phyloP scores from a whole-genome alignment of 2,113 vertebrate genomes.

The Cyphomyrus plagiostoma region DNA sequence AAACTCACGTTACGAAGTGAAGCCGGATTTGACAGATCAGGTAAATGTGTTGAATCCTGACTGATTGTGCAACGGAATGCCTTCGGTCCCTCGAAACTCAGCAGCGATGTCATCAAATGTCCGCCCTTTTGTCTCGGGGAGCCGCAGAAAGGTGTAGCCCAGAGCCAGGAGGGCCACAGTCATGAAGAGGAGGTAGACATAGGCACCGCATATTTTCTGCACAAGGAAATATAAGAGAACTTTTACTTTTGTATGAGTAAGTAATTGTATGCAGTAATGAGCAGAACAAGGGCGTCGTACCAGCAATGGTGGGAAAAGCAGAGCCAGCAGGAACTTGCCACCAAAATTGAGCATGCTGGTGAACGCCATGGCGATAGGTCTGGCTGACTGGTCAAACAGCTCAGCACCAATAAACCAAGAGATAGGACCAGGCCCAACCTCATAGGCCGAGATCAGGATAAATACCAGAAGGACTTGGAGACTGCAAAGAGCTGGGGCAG shows the following conservation, averaged over 20 bases:
- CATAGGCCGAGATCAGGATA: conserved; percentile 56
- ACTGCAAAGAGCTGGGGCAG: conserved; percentile 45
- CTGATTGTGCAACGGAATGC: conserved; percentile 56
- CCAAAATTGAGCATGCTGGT: conserved; percentile 62
- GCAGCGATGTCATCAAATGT: conserved; percentile 66
- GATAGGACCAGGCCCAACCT: conserved; percentile 53
- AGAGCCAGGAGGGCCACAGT: conserved; percentile 51
- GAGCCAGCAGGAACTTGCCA: conserved; percentile 57
- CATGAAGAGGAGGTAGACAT: conserved; percentile 65
- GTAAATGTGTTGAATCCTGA: conserved; percentile 59
- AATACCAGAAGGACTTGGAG: conserved; percentile 56
- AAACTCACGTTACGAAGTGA: neutral
- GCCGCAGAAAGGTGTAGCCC: conserved; percentile 51
- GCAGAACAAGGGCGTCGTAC: conserved; percentile 29
- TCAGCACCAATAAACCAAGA: conserved; percentile 60
- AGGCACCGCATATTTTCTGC: conserved; percentile 59
- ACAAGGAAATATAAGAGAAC: neutral
- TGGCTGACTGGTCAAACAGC: conserved; percentile 53
- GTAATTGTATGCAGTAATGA: neutral
- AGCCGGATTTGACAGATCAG: conserved; percentile 34
- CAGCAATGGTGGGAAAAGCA: conserved; percentile 54
- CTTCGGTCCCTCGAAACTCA: conserved; percentile 59
- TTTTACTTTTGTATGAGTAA: neutral
- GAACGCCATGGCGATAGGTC: conserved; percentile 58
- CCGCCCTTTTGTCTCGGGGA: conserved; percentile 65